phyloP scores from a whole-genome alignment of 2,888 invertebrate genomes.

The Bedellia somnulentella region DNA sequence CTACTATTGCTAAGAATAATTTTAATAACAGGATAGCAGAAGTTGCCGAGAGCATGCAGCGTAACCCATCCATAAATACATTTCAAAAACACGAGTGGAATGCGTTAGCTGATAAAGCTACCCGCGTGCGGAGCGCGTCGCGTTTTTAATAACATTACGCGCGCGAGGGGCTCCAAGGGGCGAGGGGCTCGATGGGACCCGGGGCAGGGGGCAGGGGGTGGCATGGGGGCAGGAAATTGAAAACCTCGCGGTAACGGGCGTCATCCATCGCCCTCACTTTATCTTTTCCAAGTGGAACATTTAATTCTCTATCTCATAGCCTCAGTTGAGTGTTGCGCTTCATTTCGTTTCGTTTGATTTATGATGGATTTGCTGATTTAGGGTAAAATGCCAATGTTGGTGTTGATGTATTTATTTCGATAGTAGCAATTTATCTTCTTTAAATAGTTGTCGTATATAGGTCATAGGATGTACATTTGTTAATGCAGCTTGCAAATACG shows the following conservation, averaged over 20 bases:
- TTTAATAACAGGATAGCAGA: no score
- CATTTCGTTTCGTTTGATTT: no score
- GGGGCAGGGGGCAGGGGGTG: constrained; percentile 12
- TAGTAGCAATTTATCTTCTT: no score
- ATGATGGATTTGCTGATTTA: no score
- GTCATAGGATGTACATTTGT: no score
- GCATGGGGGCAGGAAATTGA: constrained; percentile 38
- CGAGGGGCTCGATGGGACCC: constrained; percentile 10
- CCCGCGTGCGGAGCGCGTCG: constrained; percentile 19
- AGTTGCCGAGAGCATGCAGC: no score
- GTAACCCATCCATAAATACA: constrained; percentile 7
- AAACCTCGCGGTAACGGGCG: constrained; percentile 23
- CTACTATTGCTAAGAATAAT: no score
- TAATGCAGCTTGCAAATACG: no score
- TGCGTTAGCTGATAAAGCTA: constrained; percentile 41
- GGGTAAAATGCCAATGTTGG: no score
- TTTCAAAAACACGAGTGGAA: constrained; percentile 16
- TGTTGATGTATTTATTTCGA: no score
- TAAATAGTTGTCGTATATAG: no score
- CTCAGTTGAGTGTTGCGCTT: no score
- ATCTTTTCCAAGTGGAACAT: constrained; percentile 2
- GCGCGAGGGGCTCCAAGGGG: constrained; percentile 11
- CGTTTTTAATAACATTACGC: constrained; percentile 55
- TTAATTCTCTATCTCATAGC: background rate
- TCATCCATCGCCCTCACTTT: background rate